phyloP scores from a whole-genome alignment of 2,888 invertebrate genomes.

The Conistra vaccinii region DNA sequence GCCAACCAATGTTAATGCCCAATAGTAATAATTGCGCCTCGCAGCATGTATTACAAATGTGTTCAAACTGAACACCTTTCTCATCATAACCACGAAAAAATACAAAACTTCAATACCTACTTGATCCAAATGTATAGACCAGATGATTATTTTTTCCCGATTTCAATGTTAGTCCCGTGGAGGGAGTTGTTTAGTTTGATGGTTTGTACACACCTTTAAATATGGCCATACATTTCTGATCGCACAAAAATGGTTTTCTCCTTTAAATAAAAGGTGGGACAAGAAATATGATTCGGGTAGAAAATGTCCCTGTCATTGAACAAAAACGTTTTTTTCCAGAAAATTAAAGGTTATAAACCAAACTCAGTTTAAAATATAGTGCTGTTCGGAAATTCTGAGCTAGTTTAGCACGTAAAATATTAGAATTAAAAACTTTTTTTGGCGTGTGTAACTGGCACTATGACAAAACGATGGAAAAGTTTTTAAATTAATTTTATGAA shows the following conservation, averaged over 20 bases:
- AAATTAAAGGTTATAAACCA: not conserved
- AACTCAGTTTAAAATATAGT: slow-evolving; percentile 1
- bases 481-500: slow-evolving; percentile 29
- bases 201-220: too few species aligned
- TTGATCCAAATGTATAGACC: too few species aligned
- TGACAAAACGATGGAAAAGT: slow-evolving; percentile 5
- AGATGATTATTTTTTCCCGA: too few species aligned
- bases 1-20: not conserved
- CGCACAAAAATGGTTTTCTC: not conserved
- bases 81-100: too few species aligned
- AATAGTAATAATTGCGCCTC: too few species aligned
- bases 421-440: slow-evolving; percentile 33
- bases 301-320: not conserved
- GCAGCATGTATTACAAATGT: too few species aligned
- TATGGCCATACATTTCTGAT: not conserved
- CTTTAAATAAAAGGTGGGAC: not conserved
- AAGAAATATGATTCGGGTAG: not conserved
- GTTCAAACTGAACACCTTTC: too few species aligned
- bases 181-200: too few species aligned
- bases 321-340: not conserved
- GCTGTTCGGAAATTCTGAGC: not conserved
- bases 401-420: slow-evolving; percentile 38
- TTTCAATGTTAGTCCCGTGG: too few species aligned
- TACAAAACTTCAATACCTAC: too few species aligned
- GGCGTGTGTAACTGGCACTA: slow-evolving; percentile 28